Conservation (phyloP, 2,797 vertebrate genomes). For the Phaenicophaeus curvirostris region DNA sequence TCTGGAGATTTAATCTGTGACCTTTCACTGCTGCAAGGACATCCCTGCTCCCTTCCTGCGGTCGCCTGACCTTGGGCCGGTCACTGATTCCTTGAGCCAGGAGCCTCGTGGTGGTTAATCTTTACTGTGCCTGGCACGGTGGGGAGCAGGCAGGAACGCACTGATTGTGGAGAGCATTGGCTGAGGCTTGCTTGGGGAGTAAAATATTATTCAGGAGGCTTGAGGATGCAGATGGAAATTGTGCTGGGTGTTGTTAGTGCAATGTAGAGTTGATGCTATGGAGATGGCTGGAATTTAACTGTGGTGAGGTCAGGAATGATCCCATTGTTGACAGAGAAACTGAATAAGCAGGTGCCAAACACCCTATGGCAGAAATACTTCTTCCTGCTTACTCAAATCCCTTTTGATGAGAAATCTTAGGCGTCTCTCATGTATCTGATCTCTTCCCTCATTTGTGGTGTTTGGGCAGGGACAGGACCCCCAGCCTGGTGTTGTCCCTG, state of each 20-base stretch:
- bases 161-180: background rate
- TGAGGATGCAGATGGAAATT: fast-evolving
- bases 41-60: background rate
- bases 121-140: constrained; percentile 26
- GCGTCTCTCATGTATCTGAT: fast-evolving
- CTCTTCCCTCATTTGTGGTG: fast-evolving
- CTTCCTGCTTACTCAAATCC: background rate
- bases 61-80: constrained; percentile 12
- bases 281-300: background rate
- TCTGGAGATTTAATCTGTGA: background rate
- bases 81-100: background rate
- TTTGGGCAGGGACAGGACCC: background rate
- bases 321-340: background rate
- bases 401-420: background rate
- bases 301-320: background rate
- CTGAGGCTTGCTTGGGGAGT: background rate
- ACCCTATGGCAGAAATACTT: fast-evolving
- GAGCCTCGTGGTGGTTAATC: constrained; percentile 21
- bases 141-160: background rate
- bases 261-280: background rate
- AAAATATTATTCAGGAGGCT: background rate
- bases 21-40: constrained; percentile 34
- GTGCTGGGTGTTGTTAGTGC: fast-evolving
- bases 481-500: background rate
- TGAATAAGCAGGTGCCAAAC: background rate